Conservation (phyloP, 1,140 invertebrate species). For the Polypedilum vanderplanki region DNA sequence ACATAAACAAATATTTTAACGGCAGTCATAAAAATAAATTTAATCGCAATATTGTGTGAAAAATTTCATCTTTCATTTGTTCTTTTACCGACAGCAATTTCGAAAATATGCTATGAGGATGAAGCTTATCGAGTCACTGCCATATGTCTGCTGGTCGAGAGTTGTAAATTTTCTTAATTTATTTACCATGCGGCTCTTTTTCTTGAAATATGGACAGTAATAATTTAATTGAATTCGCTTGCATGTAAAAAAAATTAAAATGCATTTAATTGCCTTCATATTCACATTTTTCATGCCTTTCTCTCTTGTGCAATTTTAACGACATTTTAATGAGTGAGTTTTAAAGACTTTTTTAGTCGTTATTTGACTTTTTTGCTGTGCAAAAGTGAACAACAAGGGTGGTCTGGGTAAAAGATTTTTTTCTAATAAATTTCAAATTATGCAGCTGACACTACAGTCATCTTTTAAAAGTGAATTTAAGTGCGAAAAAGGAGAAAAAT, state of each 20-base stretch:
- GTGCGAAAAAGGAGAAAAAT: background rate
- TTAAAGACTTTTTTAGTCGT: background rate
- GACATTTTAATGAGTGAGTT: constrained; percentile 4
- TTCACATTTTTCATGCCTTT: too few species aligned
- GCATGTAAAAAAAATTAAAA: too few species aligned
- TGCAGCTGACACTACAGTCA: background rate
- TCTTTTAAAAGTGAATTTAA: background rate
- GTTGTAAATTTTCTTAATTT: too few species aligned
- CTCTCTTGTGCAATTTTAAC: background rate
- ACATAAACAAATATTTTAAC: background rate
- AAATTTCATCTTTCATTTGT: background rate
- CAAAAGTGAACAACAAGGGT: background rate
- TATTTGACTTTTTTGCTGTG: background rate
- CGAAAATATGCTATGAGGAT: background rate
- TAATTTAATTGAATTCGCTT: too few species aligned
- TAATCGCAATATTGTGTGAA: constrained; percentile 25
- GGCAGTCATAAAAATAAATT: constrained; percentile 20
- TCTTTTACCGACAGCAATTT: background rate
- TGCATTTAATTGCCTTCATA: too few species aligned
- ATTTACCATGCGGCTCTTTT: too few species aligned
- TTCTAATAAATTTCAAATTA: background rate
- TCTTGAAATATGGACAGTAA: too few species aligned
- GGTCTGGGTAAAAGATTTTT: background rate
- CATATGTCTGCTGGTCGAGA: background rate
- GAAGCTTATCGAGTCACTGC: background rate